Conservation (phyloP, 2,113 vertebrate genomes). For the Microcebus griseorufus region DNA sequence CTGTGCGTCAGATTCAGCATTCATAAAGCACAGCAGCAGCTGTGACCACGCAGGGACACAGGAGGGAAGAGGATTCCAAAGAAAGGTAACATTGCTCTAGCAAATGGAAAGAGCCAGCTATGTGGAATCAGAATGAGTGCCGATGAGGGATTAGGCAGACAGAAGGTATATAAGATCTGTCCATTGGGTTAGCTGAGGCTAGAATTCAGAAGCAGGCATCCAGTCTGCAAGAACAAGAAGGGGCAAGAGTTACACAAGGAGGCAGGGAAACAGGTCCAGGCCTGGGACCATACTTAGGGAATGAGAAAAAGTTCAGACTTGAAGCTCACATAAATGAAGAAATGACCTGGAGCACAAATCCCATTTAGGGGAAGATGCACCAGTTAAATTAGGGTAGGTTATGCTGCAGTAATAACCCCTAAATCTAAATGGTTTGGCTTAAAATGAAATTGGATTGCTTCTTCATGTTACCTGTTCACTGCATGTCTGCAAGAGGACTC, state of each 20-base stretch:
- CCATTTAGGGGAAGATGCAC: not conserved
- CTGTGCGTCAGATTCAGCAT: not conserved
- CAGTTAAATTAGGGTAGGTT: not conserved
- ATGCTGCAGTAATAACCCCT: not conserved
- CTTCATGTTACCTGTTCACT: not conserved
- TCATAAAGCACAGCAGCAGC: not conserved
- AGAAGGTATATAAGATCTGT: not conserved
- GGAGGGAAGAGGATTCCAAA: not conserved
- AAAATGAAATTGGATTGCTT: not conserved
- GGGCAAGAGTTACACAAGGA: not conserved
- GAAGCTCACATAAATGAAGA: not conserved
- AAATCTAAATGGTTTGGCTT: not conserved
- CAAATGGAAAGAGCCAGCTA: not conserved
- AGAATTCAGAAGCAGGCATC: not conserved
- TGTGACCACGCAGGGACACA: not conserved
- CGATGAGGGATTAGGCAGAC: not conserved
- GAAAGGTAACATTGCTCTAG: not conserved
- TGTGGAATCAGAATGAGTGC: not conserved
- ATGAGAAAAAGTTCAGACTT: not conserved
- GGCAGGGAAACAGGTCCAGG: not conserved
- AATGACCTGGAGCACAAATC: not conserved
- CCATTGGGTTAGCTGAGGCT: not conserved
- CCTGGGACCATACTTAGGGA: not conserved
- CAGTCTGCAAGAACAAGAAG: not conserved
- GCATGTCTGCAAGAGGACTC: not conserved